phyloP scores from a whole-genome alignment of 1,140 invertebrate genomes.

The Pararge aegeria region DNA sequence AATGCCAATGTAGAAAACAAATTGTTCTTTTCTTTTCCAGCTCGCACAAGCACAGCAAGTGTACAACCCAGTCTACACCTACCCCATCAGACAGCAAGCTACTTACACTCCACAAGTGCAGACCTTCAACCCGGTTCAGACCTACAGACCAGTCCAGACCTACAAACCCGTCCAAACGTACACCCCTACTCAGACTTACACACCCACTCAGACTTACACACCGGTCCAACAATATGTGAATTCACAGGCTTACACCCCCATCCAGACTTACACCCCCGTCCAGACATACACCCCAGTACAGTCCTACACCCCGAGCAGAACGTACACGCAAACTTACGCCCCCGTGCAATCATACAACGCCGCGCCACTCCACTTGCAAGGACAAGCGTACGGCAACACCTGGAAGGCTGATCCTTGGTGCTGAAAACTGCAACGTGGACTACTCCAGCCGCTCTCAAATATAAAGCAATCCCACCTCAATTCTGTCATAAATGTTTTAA shows the following conservation, averaged over 20 bases:
- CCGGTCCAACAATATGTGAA: too few relatives aligned
- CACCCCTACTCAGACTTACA: constrained; percentile 6
- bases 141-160: constrained; percentile 1
- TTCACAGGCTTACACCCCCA: constrained; percentile 4
- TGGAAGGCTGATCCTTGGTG: constrained; percentile 27
- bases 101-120: background rate
- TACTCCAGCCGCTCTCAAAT: too few relatives aligned
- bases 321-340: background rate
- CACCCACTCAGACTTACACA: constrained; percentile 6
- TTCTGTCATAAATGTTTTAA: background rate
- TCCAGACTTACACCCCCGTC: constrained; percentile 8
- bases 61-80: background rate
- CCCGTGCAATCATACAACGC: constrained; percentile 9
- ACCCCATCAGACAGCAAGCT: background rate
- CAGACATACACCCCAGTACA: constrained; percentile 14
- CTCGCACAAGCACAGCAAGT: background rate
- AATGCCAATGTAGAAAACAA: too few relatives aligned
- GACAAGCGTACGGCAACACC: constrained; percentile 8
- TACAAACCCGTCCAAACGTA: constrained; percentile 7
- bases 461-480: constrained; percentile 3
- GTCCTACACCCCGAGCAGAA: constrained; percentile 8
- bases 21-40: too few relatives aligned
- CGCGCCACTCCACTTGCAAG: constrained; percentile 3
- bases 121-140: constrained; percentile 1
- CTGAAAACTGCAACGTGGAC: constrained; percentile 2